A percentile compares a stretch with the other conserved stretches of the same genome.
phyloP scores from a whole-genome alignment of 2,888 invertebrate species.

The Homarus gammarus region DNA sequence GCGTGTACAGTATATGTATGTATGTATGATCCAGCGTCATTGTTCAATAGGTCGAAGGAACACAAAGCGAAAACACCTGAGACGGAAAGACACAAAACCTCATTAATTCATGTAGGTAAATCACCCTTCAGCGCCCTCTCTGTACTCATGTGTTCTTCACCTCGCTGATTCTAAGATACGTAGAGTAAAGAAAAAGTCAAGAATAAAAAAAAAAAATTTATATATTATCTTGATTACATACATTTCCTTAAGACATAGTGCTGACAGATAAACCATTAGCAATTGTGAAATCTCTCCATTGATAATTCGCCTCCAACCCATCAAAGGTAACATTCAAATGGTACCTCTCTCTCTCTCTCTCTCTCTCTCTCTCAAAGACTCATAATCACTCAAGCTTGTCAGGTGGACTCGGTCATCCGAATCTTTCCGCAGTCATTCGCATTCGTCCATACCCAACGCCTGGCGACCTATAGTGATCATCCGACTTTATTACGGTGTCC shows the following conservation, averaged over 20 bases:
- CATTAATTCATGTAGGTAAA: too few relatives aligned
- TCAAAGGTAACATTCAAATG: not conserved
- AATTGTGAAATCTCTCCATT: not conserved
- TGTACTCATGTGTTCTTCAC: not conserved
- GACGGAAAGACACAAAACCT: too few relatives aligned
- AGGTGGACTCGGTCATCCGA: not conserved
- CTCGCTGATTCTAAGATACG: not conserved
- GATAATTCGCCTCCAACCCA: not conserved
- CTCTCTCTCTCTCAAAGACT: not conserved
- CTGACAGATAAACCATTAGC: constrained; percentile 3
- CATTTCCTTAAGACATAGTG: not conserved
- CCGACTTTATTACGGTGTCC: too few relatives aligned
- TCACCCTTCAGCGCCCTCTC: not conserved
- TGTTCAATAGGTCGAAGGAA: too few relatives aligned
- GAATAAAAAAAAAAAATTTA: too few relatives aligned
- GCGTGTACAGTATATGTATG: too few relatives aligned
- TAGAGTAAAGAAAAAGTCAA: constrained; percentile 1
- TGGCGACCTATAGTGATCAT: not conserved
- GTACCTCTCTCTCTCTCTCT: not conserved
- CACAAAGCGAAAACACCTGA: too few relatives aligned
- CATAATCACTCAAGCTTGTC: not conserved
- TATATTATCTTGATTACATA: not conserved
- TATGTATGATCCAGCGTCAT: too few relatives aligned
- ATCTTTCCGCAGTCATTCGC: not conserved
- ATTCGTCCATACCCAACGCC: not conserved